Base-by-base conservation (phyloP, 1,140 invertebrate genomes). In the Drosophila quadrilineata region DNA sequence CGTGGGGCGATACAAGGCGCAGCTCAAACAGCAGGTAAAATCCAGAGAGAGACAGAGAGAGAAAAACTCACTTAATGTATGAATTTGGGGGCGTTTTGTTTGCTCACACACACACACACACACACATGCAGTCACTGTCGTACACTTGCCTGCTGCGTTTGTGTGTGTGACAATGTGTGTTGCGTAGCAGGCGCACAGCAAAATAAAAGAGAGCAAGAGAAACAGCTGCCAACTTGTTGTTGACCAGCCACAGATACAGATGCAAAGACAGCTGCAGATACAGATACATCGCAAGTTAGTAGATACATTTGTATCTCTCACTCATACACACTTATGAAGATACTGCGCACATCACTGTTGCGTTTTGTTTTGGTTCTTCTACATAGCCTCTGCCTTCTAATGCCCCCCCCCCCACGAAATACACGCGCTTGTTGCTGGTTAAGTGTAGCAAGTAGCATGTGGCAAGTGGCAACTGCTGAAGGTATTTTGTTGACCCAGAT, bases 401-500 rank as follows among this genome's bases (percentile, higher is more conserved):
- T n/a, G n/a, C 40, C 3, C 40, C 6, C 1, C 1, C 22, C 10
- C 40, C 2, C 12, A 2, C 12, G 12, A 5, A 9, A 10, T n/a
- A 4, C 33, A 21, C 24, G 31, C 46, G 71, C 60, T 71, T 79
- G 65, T 62, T 57, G 66, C 67, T 64, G n/a, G 33, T 21, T 22
- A 19, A 10, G 41, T 54, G 52, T 38, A 4, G 62, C 60, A 33
- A 26, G 59, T 26, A 36, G 48, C 70, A 59, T 35, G 16, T 38
- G 40, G 33, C 46, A 38, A 48, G 24, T 58, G 43, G 43, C 10
- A 21, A 59, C 48, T 54, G 73, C 46, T 49, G 48, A 53, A 77
- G 63, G 71, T 72, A 70, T 80, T 77, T 65, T 53, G 69, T 71
- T 84, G 77, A 85, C 77, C 77, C 79, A 84, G 74, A 84, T 84